phyloP scores from a whole-genome alignment of 2,888 invertebrate species.

The Ophion slaviceki region DNA sequence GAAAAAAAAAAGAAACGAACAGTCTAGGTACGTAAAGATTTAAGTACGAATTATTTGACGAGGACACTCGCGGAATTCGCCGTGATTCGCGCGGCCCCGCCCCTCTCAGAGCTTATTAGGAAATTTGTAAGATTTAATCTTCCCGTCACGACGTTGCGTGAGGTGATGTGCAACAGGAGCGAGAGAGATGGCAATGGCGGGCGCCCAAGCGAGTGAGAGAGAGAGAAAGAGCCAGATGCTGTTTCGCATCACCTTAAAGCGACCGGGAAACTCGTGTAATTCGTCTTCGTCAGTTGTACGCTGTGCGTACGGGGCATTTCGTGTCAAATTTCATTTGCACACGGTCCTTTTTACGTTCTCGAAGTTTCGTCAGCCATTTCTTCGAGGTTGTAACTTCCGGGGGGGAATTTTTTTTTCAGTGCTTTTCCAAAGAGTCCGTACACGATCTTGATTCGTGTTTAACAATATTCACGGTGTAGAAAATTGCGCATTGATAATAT shows the following conservation, averaged over 20 bases:
- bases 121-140: slow-evolving; percentile 58
- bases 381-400: neutral
- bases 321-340: neutral
- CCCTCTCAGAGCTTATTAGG: slow-evolving; percentile 71
- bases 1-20: slow-evolving; percentile 25
- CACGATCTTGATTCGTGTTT: no score
- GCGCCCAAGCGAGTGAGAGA: no score
- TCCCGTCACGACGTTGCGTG: neutral
- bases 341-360: neutral
- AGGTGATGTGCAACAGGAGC: no score
- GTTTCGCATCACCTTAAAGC: slow-evolving; percentile 11
- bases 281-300: slow-evolving; percentile 29
- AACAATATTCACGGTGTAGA: no score
- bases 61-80: slow-evolving; percentile 3
- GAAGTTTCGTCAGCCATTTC: neutral
- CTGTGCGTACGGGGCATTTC: neutral
- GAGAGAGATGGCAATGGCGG: no score
- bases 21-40: neutral
- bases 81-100: slow-evolving; percentile 4
- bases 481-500: no score
- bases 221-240: no score
- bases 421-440: no score
- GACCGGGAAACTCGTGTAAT: slow-evolving; percentile 44
- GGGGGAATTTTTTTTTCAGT: no score
- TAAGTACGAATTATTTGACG: neutral